Base-by-base conservation (phyloP, 2,797 vertebrate genomes). In the Natrix natrix region DNA sequence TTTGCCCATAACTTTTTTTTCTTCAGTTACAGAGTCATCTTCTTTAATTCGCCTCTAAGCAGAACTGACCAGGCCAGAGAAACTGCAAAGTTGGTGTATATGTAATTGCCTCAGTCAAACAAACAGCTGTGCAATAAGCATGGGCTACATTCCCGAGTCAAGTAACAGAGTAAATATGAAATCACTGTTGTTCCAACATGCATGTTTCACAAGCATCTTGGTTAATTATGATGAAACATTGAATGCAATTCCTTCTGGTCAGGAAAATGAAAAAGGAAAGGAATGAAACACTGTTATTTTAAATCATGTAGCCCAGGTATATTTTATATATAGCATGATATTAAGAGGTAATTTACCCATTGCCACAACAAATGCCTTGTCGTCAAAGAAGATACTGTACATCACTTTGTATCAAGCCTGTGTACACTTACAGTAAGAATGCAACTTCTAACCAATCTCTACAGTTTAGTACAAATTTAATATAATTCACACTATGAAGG, bases 101-200 rank as follows among this genome's bases (percentile, higher is more conserved):
- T 52, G 74, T 48, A 83, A 83, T 83, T 83, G 74, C 74, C 90
- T 83, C 57, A 83, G 69, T 26, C 78, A 57, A 59, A 83, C 17
- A 78, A 74, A 89, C 32, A 57, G 55, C 88, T 59, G 87, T 32
- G 43, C 43, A 83, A 60, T 43, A 60, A 43, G 37, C 69, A 78
- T 57, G 28, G 87, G n/a, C 37, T 24, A 26, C 69, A 32, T 89
- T 89, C 91, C 87, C 83, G 91, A 83, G 26, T 10, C 28, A 22
- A 17, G 16, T 28, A 22, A 74, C 11, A 83, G 55, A 78, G 78
- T 89, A 89, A 89, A 63, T 89, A 89, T 52, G 61, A 91, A 37
- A 20, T 16, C 69, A 91, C 32, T 48, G 69, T 91, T 91, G 69
- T 60, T 83, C 69, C 69, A 59, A 91, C 90, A 83, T 91, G 69